Conservation (phyloP, 2,888 invertebrate genomes). For the Pachydiplax longipennis region DNA sequence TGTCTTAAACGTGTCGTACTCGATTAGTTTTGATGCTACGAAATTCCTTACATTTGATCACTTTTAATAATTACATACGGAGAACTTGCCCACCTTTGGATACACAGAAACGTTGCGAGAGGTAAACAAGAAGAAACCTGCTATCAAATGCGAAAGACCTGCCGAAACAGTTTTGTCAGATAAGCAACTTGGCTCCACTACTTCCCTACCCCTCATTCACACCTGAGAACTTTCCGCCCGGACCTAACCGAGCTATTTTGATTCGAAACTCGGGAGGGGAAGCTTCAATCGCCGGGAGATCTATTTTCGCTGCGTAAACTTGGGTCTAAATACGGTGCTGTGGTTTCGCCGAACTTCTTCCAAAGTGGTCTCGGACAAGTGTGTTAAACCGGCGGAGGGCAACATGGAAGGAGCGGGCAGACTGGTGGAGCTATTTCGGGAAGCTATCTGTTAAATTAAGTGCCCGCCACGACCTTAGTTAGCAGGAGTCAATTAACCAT, state of each 20-base stretch:
- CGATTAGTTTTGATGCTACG: no score
- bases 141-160: no score
- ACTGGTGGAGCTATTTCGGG: neutral
- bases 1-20: no score
- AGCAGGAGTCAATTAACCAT: neutral
- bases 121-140: no score
- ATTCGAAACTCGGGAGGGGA: neutral
- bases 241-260: neutral
- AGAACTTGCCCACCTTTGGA: no score
- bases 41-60: no score
- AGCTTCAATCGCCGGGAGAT: neutral
- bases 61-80: no score
- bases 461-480: neutral
- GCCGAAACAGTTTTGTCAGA: no score
- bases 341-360: neutral
- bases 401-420: neutral
- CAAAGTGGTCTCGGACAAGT: neutral
- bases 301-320: neutral
- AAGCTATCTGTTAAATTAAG: neutral
- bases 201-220: no score
- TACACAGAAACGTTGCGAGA: no score
- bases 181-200: no score
- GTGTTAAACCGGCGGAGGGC: neutral
- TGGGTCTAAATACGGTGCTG: neutral
- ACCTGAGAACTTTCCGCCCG: no score